Percentiles rank a stretch among this genome's conserved stretches.
phyloP scores from a whole-genome alignment of 2,113 vertebrate species.

The Callaeas wilsoni region DNA sequence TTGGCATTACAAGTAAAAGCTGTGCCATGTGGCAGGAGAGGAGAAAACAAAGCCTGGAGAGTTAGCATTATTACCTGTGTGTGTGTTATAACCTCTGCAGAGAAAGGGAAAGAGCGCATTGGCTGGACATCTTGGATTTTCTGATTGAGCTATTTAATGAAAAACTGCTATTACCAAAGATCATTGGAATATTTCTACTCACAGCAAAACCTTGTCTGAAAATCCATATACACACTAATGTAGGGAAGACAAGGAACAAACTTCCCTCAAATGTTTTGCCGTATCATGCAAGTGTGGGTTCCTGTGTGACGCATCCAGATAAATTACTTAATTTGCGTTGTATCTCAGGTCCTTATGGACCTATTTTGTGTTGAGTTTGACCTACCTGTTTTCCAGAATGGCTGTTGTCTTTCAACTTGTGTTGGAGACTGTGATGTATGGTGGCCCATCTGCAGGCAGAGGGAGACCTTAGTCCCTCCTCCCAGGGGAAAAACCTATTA shows the following conservation, averaged over 20 bases:
- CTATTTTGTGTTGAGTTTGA: background rate
- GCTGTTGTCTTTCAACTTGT: background rate
- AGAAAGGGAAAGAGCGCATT: background rate
- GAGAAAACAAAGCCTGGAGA: background rate
- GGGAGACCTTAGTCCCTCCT: background rate
- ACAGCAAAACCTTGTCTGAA: background rate
- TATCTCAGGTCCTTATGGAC: background rate
- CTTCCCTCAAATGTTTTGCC: background rate
- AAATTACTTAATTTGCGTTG: background rate
- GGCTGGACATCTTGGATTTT: background rate
- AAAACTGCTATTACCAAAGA: background rate
- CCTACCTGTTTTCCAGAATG: background rate
- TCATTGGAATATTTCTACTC: background rate
- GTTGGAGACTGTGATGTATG: background rate
- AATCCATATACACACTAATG: background rate
- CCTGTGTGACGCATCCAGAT: rapidly evolving
- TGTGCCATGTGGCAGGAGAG: background rate
- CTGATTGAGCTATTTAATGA: background rate
- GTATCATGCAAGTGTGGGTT: background rate
- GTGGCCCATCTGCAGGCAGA: background rate
- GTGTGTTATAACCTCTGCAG: background rate
- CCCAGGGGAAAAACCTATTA: background rate
- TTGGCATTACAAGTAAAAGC: background rate
- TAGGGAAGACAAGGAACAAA: background rate
- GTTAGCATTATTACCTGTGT: background rate